Conservation (phyloP, 2,888 invertebrate species). For the Aleiodes alternator region DNA sequence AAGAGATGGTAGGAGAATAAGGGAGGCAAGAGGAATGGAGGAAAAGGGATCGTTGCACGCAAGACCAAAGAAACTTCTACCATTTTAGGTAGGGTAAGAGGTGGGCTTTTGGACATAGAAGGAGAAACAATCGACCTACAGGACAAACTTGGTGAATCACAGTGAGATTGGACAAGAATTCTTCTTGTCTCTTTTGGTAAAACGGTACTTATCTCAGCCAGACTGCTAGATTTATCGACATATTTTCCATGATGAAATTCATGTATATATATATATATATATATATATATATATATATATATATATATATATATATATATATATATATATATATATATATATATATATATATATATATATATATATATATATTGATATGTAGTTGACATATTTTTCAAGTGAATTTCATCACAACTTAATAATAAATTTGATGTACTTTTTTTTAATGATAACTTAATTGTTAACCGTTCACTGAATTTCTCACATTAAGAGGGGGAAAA, state of each 20-base stretch:
- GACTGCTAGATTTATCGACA: constrained; percentile 66
- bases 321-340: constrained; percentile 26
- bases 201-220: constrained; percentile 59
- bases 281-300: constrained; percentile 11
- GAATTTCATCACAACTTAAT: too few relatives aligned
- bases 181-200: constrained; percentile 41
- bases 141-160: constrained; percentile 19
- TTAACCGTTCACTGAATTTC: constrained; percentile 22
- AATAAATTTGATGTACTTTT: too few relatives aligned
- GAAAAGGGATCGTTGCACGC: constrained; percentile 10
- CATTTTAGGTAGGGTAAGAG: constrained; percentile 55
- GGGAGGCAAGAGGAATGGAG: constrained; percentile 2
- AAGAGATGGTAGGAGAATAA: constrained; percentile 14
- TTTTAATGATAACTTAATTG: neutral
- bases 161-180: constrained; percentile 54
- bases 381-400: too few relatives aligned
- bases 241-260: constrained; percentile 62
- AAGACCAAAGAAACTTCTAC: constrained; percentile 56
- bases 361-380: neutral
- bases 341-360: constrained; percentile 33
- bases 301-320: constrained; percentile 3
- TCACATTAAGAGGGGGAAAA: constrained; percentile 27
- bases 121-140: constrained; percentile 58
- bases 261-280: constrained; percentile 28
- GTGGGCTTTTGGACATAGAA: constrained; percentile 8